Percentiles rank a stretch among this genome's conserved stretches.
Conservation (phyloP, 2,113 vertebrate genomes). For the Channa argus region DNA sequence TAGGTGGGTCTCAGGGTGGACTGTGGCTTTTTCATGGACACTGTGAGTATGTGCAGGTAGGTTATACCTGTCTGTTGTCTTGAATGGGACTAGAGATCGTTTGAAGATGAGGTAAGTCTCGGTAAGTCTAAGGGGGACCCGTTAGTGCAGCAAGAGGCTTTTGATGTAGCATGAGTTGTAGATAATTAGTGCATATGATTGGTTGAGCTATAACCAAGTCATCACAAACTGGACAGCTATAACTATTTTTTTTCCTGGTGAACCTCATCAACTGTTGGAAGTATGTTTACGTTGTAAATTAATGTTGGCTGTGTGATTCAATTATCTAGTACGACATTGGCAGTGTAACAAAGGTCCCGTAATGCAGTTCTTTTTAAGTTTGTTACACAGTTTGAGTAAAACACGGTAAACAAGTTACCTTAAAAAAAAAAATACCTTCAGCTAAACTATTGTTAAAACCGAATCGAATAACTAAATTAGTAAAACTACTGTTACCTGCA, state of each 20-base stretch:
- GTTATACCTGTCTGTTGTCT: constrained; percentile 82
- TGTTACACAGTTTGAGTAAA: no score
- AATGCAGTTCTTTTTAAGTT: no score
- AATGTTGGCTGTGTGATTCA: no score
- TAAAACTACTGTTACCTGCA: no score
- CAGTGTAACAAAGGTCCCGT: no score
- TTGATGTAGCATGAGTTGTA: not conserved
- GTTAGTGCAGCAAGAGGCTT: constrained; percentile 16
- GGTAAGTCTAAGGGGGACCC: constrained; percentile 79
- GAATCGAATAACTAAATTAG: no score
- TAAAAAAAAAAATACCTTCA: no score
- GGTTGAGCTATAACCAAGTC: not conserved
- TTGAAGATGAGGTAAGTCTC: constrained; percentile 73
- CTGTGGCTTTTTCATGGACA: constrained; percentile 55
- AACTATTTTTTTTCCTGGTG: not conserved
- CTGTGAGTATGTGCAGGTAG: constrained; percentile 83
- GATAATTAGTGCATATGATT: not conserved
- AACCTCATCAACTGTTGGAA: no score
- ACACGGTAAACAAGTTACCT: no score
- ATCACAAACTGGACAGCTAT: not conserved
- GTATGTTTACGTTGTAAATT: no score
- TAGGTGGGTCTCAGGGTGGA: constrained; percentile 78
- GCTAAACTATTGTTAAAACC: no score
- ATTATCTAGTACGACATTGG: no score
- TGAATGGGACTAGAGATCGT: constrained; percentile 49